Evolutionary conservation across 53 echinoderm and acorn worm genomes (phyloP), one percentile per base, ranked within the genome.

Genomic region (Paelopatides confundens): DNA sequence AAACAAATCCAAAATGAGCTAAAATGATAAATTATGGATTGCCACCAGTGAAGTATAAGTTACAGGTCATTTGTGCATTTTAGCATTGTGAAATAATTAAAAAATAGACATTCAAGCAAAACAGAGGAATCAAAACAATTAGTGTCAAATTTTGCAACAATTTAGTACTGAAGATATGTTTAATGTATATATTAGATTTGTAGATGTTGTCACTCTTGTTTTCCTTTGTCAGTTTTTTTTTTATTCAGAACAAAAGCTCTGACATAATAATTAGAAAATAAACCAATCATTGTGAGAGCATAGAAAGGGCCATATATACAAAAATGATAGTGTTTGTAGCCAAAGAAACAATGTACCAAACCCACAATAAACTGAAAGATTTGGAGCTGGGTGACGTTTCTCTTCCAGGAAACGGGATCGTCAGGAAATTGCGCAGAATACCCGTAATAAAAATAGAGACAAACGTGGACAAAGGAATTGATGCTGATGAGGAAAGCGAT

Each of bases 381-480:
- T 85, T 95, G 95, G 12, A 99, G 88, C 54, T 94, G 94, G 2
- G 99, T 99, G 85, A 99, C 90, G 65, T 94, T 82, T 47, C 85
- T 89, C 74, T 98, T 99, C 99, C 99, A 99, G 0, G 99, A 37
- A 1, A 94, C 94, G 5, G 94, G 88, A 12, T 84, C 77, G 31
- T 89, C 77, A 0, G 95, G 90, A 46, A 82, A 65, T 31, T 92
- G 92, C 8, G 95, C 99, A 1, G 95, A 90, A 34, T 92, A 90
- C 14, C 92, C 99, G 39, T 99, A 99, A 91, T 99, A 99, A 65
- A 89, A 95, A 62, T 98, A 99, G 18, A 99, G 82, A 31, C 95
- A 99, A 12, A 99, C 94, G 68, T 99, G 99, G 35, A 99, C 91
- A 47, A 99, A 93, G 31, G 99, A 94, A 71, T 99, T 99, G 32